A percentile compares a stretch with the other conserved stretches of the same genome.
phyloP scores from a whole-genome alignment of 2,797 vertebrate species.

The Gallinago stenura region DNA sequence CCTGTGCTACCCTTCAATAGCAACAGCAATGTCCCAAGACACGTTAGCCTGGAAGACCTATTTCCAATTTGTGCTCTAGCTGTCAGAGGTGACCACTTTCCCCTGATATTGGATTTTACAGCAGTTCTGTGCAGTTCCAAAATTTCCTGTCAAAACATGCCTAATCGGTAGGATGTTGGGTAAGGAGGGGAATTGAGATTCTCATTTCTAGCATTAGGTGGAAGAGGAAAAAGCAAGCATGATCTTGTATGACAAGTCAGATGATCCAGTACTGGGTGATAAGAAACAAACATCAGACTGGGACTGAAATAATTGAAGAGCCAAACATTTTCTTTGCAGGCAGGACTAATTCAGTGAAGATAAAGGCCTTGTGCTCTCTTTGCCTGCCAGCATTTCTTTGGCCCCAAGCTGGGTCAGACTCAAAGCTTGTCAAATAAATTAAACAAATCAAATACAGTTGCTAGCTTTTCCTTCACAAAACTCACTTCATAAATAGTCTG shows the following conservation, averaged over 20 bases:
- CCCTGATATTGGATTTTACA: neutral
- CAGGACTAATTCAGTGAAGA: neutral
- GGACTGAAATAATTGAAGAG: neutral
- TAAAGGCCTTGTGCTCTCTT: neutral
- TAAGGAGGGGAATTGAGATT: neutral
- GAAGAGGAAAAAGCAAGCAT: neutral
- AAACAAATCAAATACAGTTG: neutral
- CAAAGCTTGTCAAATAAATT: constrained; percentile 38
- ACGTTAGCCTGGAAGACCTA: neutral
- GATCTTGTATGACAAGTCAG: neutral
- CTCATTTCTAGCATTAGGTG: neutral
- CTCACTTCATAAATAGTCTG: neutral
- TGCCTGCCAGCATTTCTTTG: neutral
- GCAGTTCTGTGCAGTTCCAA: neutral
- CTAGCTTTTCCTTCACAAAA: neutral
- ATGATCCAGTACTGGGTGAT: neutral
- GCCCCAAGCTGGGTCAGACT: neutral
- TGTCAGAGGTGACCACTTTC: neutral
- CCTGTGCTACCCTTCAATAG: neutral
- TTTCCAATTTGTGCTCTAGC: neutral
- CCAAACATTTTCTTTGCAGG: neutral
- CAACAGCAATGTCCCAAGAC: neutral
- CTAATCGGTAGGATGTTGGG: neutral
- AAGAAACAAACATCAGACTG: neutral
- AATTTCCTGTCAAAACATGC: neutral